Base-by-base conservation (phyloP, 2,113 vertebrate species). In the Halcyon senegalensis region DNA sequence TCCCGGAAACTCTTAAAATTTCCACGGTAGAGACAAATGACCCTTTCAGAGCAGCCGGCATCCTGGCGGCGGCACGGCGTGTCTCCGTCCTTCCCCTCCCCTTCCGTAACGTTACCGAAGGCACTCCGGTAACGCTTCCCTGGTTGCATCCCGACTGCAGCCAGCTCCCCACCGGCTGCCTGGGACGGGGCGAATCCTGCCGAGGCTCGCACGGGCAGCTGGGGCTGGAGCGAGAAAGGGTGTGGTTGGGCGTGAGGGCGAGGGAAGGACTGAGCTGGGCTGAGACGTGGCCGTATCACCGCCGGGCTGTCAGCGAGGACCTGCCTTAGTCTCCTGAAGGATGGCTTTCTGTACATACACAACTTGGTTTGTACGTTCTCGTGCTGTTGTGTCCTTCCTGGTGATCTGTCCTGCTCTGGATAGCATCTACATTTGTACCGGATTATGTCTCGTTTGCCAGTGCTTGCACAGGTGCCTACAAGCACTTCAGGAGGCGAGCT, bases 351-450 rank as follows among this genome's bases (percentile, higher is more conserved):
- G 35, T 5, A 1, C 48, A 1, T 15, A 17, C 59, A 44, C 0
- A 13, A n/a, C 55, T 81, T 3, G 74, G 19, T 75, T 23, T 70
- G 2, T 12, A 1, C 10, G 3, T 76, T 60, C 17, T 27, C 5
- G 2, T 37, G 35, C 21, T 39, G 35, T 2, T 8, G 18, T 10
- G 67, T 21, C 62, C 53, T n/a, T 5, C 1, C 28, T 10, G 62
- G 51, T 14, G 84, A 5, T 9, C 20, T 3, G 3, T 43, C 67
- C 66, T 10, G 81, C 81, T 10, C 35, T 1, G 55, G 48, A 6
- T 14, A 17, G 68, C 46, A 0, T 64, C 44, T n/a, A 0, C 2
- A 1, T 11, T 24, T 11, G 0, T 10, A 0, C 4, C 24, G 76
- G 16, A n/a, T 13, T 33, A n/a, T 11, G 63, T 48, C 50, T 62